Evolutionary conservation across 2,113 vertebrate species (phyloP).

Genomic region (Labeo rohita): DNA sequence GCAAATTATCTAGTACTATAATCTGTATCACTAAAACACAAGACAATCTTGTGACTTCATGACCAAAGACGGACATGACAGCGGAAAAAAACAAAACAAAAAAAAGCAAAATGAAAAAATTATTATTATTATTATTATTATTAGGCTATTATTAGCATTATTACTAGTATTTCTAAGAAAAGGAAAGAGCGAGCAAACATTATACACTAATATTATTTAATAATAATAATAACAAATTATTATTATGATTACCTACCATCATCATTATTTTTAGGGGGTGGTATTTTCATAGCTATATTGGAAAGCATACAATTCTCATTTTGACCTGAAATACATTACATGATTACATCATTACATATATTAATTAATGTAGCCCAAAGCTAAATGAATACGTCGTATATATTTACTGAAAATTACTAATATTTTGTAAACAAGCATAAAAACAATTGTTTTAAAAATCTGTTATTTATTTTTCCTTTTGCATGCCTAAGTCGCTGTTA

Average conservation of each 20-base stretch:
- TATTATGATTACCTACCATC: neutral
- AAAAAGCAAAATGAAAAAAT: neutral
- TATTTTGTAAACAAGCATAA: neutral
- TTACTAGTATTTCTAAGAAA: neutral
- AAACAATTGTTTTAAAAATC: neutral
- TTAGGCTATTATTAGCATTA: neutral
- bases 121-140: neutral
- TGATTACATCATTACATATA: neutral
- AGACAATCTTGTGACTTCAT: neutral
- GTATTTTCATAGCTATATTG: neutral
- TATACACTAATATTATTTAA: neutral
- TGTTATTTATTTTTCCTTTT: neutral
- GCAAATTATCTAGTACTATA: neutral
- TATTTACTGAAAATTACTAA: neutral
- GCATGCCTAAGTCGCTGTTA: neutral
- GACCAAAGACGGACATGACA: too few species aligned
- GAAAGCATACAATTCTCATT: neutral
- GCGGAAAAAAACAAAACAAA: neutral
- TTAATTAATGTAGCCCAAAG: neutral
- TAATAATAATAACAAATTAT: neutral
- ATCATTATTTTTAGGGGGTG: neutral
- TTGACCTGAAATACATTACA: neutral
- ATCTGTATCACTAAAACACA: neutral
- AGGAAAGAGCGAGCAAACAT: neutral
- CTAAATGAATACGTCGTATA: neutral